Evolutionary conservation across 2,113 vertebrate species (phyloP).

Genomic region (Apaloderma vittatum): DNA sequence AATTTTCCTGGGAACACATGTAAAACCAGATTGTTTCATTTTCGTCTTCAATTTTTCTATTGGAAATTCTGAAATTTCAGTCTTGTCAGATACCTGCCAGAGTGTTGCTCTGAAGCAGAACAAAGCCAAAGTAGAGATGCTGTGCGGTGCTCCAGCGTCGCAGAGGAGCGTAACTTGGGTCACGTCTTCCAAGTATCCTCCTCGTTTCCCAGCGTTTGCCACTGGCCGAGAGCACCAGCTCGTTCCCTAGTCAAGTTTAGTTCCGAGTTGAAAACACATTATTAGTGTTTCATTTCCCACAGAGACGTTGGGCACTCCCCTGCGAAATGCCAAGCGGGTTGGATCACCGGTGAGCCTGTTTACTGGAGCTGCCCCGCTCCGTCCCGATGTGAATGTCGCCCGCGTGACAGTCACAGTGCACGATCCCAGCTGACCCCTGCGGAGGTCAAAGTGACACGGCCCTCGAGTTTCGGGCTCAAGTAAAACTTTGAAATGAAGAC

Average conservation of each 20-base stretch:
- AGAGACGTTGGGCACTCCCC: accelerated
- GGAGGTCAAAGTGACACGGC: not conserved
- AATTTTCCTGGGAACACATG: not conserved
- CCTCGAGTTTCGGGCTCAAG: not conserved
- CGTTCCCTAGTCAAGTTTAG: not conserved
- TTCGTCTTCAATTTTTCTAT: not conserved
- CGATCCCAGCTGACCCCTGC: not conserved
- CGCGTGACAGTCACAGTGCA: not conserved
- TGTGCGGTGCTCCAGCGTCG: not conserved
- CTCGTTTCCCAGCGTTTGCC: not conserved
- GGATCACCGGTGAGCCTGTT: not conserved
- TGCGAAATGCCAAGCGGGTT: not conserved
- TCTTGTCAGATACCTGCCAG: not conserved
- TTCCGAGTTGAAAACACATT: not conserved
- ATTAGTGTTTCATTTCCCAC: not conserved
- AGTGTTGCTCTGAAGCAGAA: not conserved
- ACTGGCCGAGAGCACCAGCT: not conserved
- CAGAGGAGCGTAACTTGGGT: not conserved
- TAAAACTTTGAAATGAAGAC: not conserved
- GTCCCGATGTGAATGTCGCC: not conserved
- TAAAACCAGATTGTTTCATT: not conserved
- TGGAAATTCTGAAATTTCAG: not conserved
- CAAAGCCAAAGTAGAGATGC: not conserved
- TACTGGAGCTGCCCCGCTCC: not conserved
- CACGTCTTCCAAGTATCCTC: not conserved